Percentiles rank a stretch among this genome's conserved stretches.
Conservation (phyloP, 2,113 vertebrate genomes). For the Oncorhynchus clarkii region DNA sequence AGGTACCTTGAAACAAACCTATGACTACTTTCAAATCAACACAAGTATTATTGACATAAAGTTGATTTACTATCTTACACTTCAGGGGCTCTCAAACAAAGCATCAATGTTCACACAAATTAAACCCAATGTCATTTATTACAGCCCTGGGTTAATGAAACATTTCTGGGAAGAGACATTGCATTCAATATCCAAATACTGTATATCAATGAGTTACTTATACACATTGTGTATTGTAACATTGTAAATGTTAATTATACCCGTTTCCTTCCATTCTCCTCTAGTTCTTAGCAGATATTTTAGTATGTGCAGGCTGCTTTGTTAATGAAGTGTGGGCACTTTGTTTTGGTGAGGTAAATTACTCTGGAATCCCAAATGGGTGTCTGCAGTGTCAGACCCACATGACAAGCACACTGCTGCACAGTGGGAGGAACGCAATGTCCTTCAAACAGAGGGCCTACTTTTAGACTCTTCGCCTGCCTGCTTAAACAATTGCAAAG, state of each 20-base stretch:
- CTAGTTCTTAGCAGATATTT: constrained; percentile 32
- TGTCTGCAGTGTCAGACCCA: constrained; percentile 21
- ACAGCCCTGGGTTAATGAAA: constrained; percentile 34
- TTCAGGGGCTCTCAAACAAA: not conserved
- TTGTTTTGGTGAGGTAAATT: constrained; percentile 58
- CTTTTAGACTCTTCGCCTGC: constrained; percentile 16
- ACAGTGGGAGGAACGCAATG: constrained; percentile 6
- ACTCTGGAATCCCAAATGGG: constrained; percentile 44
- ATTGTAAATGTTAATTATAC: constrained; percentile 60
- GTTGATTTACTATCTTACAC: not conserved
- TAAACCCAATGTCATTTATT: constrained; percentile 4
- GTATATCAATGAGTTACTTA: constrained; percentile 35
- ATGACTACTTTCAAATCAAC: not conserved
- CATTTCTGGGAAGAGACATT: constrained; percentile 13
- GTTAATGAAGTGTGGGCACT: constrained; percentile 60
- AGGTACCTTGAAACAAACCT: not conserved
- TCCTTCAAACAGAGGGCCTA: constrained; percentile 26
- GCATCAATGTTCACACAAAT: not conserved
- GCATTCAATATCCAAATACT: constrained; percentile 22
- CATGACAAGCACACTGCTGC: constrained; percentile 32
- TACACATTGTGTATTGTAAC: constrained; percentile 30
- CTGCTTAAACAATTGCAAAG: constrained; percentile 17
- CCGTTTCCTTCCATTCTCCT: constrained; percentile 38
- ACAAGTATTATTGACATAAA: not conserved
- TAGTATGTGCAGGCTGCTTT: constrained; percentile 26